A percentile compares a stretch with the other conserved stretches of the same genome.
These are phyloP conservation scores for Quadroppia sp. DNA, from an alignment of 2,888 invertebrate species.

Conservation along the genomic window DNA sequence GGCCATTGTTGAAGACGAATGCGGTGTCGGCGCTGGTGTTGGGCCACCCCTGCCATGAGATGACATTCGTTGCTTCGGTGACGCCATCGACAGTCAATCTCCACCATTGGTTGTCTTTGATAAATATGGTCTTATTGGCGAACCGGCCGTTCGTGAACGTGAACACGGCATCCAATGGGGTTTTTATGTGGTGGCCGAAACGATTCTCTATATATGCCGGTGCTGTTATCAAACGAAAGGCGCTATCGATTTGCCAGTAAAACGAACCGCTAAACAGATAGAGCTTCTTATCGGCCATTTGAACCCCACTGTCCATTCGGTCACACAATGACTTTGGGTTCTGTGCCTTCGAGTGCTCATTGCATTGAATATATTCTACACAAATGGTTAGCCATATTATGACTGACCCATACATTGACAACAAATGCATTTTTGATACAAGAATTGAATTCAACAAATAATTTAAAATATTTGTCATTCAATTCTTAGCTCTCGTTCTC, in stretches of 20 bases:
- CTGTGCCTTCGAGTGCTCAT: not conserved
- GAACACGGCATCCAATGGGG: slow-evolving; percentile 1
- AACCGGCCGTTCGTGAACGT: not conserved
- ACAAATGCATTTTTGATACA: not conserved
- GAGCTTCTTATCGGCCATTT: not conserved
- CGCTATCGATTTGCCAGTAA: slow-evolving; percentile 6
- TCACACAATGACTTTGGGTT: not conserved
- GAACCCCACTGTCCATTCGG: not conserved
- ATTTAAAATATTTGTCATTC: too few relatives aligned
- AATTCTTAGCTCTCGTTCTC: too few relatives aligned
- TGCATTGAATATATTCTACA: not conserved
- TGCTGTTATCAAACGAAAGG: not conserved
- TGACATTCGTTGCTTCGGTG: not conserved
- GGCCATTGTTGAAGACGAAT: not conserved
- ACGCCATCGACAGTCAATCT: not conserved
- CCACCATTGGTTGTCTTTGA: not conserved
- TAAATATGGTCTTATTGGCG: not conserved
- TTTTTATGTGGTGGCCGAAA: not conserved
- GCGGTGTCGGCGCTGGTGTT: not conserved
- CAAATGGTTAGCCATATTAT: not conserved
- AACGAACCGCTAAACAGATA: not conserved
- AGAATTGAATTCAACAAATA: not conserved
- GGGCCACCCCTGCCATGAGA: not conserved
- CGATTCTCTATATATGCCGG: not conserved
- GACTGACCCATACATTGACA: not conserved